These are phyloP conservation scores for Cranoglanis bouderius DNA, from an alignment of 2,113 vertebrate genomes.

Conservation along the genomic window DNA sequence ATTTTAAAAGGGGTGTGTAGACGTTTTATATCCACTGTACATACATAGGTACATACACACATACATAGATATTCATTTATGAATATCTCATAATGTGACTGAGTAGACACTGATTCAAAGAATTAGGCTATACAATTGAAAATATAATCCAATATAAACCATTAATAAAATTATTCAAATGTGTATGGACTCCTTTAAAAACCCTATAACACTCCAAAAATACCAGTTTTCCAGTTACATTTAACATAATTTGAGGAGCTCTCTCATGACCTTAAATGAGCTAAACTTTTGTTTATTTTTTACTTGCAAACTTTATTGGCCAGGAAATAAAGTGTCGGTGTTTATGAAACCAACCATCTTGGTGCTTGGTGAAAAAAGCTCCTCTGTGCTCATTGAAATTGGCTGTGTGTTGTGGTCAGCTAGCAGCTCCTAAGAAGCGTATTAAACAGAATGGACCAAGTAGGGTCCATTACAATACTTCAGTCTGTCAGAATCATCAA, in stretches of 20 bases:
- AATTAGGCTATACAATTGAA: not conserved
- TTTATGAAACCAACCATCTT: not conserved
- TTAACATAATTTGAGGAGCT: not conserved
- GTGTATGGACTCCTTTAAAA: not conserved
- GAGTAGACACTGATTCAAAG: not conserved
- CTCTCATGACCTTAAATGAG: not conserved
- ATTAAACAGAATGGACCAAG: slow-evolving; percentile 25
- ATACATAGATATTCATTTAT: not conserved
- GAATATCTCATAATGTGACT: not conserved
- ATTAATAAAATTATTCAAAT: not conserved
- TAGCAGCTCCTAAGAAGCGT: not conserved
- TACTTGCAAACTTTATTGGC: not conserved
- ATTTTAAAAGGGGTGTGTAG: not conserved
- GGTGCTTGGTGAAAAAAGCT: not conserved
- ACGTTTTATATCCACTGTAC: not conserved
- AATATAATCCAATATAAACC: not conserved
- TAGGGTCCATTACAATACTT: slow-evolving; percentile 22
- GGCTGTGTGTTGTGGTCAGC: slow-evolving; percentile 9
- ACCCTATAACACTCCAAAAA: not conserved
- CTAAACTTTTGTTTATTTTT: not conserved
- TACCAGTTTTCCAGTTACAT: not conserved
- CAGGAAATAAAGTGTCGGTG: not conserved
- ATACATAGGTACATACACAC: not conserved
- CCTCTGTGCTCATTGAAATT: not conserved
- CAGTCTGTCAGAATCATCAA: slow-evolving; percentile 30